phyloP scores from a whole-genome alignment of 2,797 vertebrate genomes.

The Paedocypris micromegethes region DNA sequence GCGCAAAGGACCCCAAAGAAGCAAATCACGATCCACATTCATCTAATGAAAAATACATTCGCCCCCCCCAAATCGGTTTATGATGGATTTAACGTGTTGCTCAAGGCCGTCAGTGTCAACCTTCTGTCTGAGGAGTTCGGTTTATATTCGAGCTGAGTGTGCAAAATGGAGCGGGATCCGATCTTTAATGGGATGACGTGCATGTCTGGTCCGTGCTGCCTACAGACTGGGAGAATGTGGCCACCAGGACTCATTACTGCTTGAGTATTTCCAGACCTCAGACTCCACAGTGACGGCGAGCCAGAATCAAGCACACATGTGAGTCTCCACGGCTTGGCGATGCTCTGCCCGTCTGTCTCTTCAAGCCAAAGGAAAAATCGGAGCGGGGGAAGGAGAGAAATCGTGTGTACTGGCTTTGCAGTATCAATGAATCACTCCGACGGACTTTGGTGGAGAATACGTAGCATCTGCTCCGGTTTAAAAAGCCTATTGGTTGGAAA shows the following conservation, averaged over 20 bases:
- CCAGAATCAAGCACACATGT: conserved; percentile 71
- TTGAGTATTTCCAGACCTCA: conserved; percentile 75
- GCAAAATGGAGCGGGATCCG: conserved; percentile 29
- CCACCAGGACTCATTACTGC: conserved; percentile 60
- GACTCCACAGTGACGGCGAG: conserved; percentile 68
- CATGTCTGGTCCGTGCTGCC: conserved; percentile 30
- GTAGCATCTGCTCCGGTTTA: conserved; percentile 41
- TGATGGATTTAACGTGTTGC: conserved; percentile 15
- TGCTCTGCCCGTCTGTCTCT: conserved; percentile 34
- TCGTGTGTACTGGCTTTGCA: conserved; percentile 28
- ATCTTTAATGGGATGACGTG: conserved; percentile 42
- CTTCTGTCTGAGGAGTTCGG: neutral
- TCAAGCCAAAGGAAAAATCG: conserved; percentile 14
- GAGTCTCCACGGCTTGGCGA: conserved; percentile 35
- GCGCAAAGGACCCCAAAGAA: too few species aligned
- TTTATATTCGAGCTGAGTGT: neutral
- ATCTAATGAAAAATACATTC: neutral
- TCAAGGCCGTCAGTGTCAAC: neutral
- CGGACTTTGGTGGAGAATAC: conserved; percentile 24
- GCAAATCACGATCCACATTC: too few species aligned
- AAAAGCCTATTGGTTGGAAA: conserved; percentile 18
- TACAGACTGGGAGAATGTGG: conserved; percentile 50
- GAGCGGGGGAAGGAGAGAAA: conserved; percentile 30
- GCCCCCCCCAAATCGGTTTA: neutral
- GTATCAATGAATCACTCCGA: conserved; percentile 35